Conservation (phyloP, 2,113 vertebrate genomes). For the Rhegmatorhina hoffmannsi region DNA sequence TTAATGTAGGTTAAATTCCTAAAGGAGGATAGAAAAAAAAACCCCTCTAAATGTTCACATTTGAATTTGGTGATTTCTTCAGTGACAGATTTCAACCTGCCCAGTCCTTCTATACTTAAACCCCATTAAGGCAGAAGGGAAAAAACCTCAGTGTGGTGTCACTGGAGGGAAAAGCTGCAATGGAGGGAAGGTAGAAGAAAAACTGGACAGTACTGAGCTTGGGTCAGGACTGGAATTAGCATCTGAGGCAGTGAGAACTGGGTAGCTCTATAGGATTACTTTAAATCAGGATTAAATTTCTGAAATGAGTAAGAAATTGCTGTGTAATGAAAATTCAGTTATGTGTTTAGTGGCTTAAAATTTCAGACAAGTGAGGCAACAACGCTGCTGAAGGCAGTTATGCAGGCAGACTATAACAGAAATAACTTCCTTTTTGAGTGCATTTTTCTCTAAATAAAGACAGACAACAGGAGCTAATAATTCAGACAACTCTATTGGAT, state of each 20-base stretch:
- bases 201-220: background rate
- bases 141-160: background rate
- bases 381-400: accelerated
- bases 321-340: background rate
- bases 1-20: background rate
- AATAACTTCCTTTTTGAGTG: background rate
- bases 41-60: accelerated
- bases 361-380: background rate
- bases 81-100: background rate
- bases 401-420: background rate
- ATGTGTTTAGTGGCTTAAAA: background rate
- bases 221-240: background rate
- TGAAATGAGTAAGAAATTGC: background rate
- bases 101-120: background rate
- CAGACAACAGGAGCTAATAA: background rate
- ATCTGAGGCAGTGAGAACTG: background rate
- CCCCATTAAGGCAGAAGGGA: background rate
- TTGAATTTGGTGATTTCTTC: background rate
- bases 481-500: background rate
- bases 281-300: background rate
- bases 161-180: background rate
- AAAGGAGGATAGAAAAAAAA: background rate
- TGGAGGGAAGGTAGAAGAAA: background rate
- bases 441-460: background rate
- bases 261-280: background rate